phyloP scores from a whole-genome alignment of 2,888 invertebrate species.

The Melinopterus prodromus region DNA sequence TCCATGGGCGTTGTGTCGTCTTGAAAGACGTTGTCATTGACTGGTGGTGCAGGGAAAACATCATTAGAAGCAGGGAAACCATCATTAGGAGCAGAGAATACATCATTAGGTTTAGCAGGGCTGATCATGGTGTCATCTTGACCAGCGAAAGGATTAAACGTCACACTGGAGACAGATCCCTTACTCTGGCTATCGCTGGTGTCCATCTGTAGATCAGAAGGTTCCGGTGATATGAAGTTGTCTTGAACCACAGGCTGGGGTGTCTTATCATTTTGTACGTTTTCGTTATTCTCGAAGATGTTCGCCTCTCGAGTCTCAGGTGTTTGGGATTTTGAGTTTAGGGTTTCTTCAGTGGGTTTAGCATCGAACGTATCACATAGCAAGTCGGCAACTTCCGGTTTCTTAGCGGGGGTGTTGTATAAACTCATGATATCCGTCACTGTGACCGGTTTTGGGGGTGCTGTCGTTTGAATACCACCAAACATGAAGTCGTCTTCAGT shows the following conservation, averaged over 20 bases:
- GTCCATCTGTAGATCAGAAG: conserved; percentile 57
- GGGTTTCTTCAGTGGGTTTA: conserved; percentile 15
- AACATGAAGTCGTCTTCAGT: conserved; percentile 56
- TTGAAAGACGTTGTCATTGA: conserved; percentile 29
- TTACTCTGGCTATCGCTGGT: conserved; percentile 59
- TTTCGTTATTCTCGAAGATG: background rate
- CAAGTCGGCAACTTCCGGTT: conserved; percentile 43
- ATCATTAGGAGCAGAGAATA: conserved; percentile 29
- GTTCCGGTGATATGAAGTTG: conserved; percentile 54
- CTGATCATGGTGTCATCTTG: conserved; percentile 49
- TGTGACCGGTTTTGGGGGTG: conserved; percentile 57
- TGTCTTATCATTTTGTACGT: conserved; percentile 17
- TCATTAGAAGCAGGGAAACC: conserved; percentile 29
- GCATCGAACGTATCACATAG: conserved; percentile 46
- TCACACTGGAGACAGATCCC: conserved; percentile 58
- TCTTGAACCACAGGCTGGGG: conserved; percentile 45
- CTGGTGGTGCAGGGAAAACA: conserved; percentile 22
- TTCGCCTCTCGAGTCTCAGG: background rate
- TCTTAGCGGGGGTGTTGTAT: conserved; percentile 49
- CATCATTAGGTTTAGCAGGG: conserved; percentile 45
- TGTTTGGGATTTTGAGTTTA: background rate
- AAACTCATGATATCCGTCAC: conserved; percentile 59
- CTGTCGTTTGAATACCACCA: conserved; percentile 48
- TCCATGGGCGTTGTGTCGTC: conserved; percentile 27
- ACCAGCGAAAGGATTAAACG: conserved; percentile 62